Evolutionary conservation across 2,113 vertebrate species (phyloP).

Genomic region (Trachemys scripta): DNA sequence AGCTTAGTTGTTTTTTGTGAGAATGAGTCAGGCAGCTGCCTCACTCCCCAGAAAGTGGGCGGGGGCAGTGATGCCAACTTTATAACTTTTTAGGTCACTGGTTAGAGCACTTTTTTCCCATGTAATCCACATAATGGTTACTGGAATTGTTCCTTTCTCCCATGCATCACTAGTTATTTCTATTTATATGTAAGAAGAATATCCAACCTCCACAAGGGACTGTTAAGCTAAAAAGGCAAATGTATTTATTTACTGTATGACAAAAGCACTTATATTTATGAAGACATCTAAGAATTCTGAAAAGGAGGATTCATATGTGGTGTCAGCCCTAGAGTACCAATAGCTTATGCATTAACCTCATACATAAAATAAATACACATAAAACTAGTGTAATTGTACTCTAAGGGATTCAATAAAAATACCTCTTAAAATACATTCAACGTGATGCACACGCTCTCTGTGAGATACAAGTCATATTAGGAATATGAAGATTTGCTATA

Average conservation of each 20-base stretch:
- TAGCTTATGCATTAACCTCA: slow-evolving; percentile 23
- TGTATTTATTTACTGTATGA: slow-evolving; percentile 1
- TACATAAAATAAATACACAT: not conserved
- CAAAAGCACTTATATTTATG: slow-evolving; percentile 24
- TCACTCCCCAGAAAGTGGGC: too few relatives aligned
- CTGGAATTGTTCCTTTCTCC: not conserved
- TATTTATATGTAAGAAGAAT: not conserved
- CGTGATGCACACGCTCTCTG: not conserved
- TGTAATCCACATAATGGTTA: not conserved
- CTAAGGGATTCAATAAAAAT: not conserved
- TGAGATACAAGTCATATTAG: not conserved
- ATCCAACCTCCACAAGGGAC: not conserved
- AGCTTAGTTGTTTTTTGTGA: too few relatives aligned
- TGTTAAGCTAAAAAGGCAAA: slow-evolving; percentile 25
- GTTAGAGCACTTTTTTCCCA: not conserved
- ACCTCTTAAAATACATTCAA: slow-evolving; percentile 16
- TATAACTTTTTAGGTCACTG: too few relatives aligned
- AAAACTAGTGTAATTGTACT: slow-evolving; percentile 44
- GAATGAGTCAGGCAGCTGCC: too few relatives aligned
- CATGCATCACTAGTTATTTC: not conserved
- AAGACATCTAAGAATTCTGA: slow-evolving; percentile 4
- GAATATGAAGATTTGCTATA: not conserved
- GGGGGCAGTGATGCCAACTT: too few relatives aligned
- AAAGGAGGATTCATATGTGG: not conserved
- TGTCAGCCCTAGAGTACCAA: slow-evolving; percentile 4